Evolutionary conservation across 2,113 vertebrate species (phyloP), one percentile per base, ranked within the genome.

Genomic region (Chloebia gouldiae): DNA sequence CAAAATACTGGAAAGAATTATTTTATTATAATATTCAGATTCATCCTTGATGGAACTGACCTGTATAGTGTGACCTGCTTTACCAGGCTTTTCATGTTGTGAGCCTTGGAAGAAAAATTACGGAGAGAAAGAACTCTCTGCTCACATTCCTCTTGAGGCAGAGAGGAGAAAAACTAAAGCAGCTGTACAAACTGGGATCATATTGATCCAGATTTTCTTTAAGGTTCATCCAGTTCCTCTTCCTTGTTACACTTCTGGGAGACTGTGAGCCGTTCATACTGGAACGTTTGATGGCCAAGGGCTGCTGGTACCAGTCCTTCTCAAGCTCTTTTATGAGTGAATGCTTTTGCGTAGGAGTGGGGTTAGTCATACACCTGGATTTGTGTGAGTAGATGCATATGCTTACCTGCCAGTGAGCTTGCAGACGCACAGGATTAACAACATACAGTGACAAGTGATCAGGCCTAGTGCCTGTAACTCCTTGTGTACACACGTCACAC

Each of bases 1-100:
- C 86, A 96, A 92, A 97, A 75, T 59, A 50, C 64, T 72, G 71
- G 54, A 81, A 94, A 66, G 81, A 96, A 86, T 95, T 89, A 95
- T 53, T 44, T 35, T 87, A 70, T 78, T 70, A 23, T 95, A 82
- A 63, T 72, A 59, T 42, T 95, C 59, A 28, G 14, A 95, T 95
- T 95, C 86, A 75, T 97, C 90, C 71, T 78, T 96, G 80, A 89
- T 86, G 57, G 82, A 93, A 71, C 40, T 86, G 79, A 88, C 69
- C 2, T 0, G 1, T 81, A 83, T 85, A 96, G 85, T 37, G 33
- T 96, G 70, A 79, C 78, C 81, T 94, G 45, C 56, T 92, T 31
- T 86, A 83, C 49, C 54, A 70, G 57, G 13, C 75, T 65, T 86
- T 7, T 6, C 2, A 7, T 85, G 50, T 70, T 75, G 11, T 81